Percentiles rank a stretch among this genome's conserved stretches.
These are phyloP conservation scores for Rhinatrema bivittatum DNA, from an alignment of 2,797 vertebrate species.

Conservation along the genomic window DNA sequence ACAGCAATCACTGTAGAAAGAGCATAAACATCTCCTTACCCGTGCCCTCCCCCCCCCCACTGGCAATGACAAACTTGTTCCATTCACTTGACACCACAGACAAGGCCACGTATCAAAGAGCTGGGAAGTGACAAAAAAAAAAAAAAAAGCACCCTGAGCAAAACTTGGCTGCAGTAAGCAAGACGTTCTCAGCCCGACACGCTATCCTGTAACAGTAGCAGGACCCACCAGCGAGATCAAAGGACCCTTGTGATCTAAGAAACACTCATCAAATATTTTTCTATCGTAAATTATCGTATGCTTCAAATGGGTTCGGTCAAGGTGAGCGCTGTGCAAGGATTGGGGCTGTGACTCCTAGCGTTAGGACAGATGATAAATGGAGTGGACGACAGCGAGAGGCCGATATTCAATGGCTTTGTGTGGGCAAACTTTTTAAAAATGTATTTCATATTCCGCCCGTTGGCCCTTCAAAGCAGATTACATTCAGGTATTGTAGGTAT, in stretches of 20 bases:
- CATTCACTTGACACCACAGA: conserved; percentile 18
- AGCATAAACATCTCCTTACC: conserved; percentile 32
- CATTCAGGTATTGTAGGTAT: too few relatives aligned
- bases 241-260: conserved; percentile 11
- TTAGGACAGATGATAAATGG: too few relatives aligned
- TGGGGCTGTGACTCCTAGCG: too few relatives aligned
- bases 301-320: too few relatives aligned
- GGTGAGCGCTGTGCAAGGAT: conserved; percentile 30
- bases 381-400: too few relatives aligned
- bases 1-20: conserved; percentile 36
- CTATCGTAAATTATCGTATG: too few relatives aligned
- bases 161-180: conserved; percentile 15
- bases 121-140: conserved; percentile 20
- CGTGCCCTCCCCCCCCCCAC: conserved; percentile 11
- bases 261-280: conserved; percentile 25
- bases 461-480: too few relatives aligned
- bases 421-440: too few relatives aligned
- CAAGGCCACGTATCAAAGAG: conserved; percentile 22
- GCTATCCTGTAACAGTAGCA: conserved; percentile 14
- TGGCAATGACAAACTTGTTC: conserved; percentile 45
- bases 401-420: too few relatives aligned
- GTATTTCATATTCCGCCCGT: too few relatives aligned
- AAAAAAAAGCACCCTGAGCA: conserved; percentile 15
- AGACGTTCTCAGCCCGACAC: conserved; percentile 21
- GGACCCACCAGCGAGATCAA: conserved; percentile 17